Conservation (phyloP, 2,113 vertebrate species). For the Podarcis cretensis region DNA sequence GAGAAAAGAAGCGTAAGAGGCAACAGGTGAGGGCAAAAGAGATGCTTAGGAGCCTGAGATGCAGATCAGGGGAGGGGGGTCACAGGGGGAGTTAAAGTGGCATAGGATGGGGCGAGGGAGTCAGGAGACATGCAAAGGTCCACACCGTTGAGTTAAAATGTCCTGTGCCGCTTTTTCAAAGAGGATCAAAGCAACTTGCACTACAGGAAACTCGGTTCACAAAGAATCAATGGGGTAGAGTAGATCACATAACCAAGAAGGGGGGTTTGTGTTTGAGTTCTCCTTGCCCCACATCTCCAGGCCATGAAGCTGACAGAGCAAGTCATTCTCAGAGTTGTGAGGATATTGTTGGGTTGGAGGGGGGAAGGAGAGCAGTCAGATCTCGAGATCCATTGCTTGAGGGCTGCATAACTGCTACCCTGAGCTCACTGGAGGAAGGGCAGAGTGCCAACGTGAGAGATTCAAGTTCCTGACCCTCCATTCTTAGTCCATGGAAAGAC, state of each 20-base stretch:
- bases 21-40: neutral
- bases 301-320: neutral
- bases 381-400: neutral
- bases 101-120: neutral
- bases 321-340: neutral
- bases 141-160: neutral
- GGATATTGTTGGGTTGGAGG: neutral
- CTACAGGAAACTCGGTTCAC: neutral
- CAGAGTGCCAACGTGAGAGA: neutral
- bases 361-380: neutral
- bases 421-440: neutral
- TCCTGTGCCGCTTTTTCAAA: neutral
- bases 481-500: neutral
- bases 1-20: neutral
- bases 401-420: neutral
- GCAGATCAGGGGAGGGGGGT: too few relatives aligned
- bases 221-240: neutral
- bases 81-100: neutral
- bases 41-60: neutral
- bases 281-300: neutral
- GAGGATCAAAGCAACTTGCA: neutral
- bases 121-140: neutral
- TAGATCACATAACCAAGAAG: neutral
- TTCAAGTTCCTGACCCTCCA: neutral
- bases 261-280: neutral